A percentile compares a stretch with the other conserved stretches of the same genome.
phyloP scores from a whole-genome alignment of 2,113 vertebrate genomes.

The Myiagra hebetior region DNA sequence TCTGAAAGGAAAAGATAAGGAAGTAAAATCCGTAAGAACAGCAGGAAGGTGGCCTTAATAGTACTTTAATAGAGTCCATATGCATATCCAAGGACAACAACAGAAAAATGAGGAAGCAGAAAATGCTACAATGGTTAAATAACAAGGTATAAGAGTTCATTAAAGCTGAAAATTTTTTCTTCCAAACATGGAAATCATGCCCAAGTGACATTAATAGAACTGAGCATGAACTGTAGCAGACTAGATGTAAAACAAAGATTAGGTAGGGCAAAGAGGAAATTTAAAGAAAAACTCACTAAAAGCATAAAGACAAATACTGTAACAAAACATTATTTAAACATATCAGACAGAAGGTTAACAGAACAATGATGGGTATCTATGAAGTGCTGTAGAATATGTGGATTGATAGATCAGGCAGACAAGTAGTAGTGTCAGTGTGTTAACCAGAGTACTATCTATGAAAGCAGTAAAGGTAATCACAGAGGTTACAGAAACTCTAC shows the following conservation, averaged over 20 bases:
- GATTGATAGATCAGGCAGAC: neutral
- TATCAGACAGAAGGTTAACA: neutral
- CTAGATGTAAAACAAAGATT: slow-evolving; percentile 30
- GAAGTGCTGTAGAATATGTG: neutral
- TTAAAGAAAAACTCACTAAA: neutral
- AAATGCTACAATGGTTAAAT: neutral
- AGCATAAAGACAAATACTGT: neutral
- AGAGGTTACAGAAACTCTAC: neutral
- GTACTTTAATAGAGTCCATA: neutral
- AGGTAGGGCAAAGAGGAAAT: neutral
- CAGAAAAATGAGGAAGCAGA: neutral
- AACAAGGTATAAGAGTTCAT: slow-evolving; percentile 4
- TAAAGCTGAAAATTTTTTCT: slow-evolving; percentile 4
- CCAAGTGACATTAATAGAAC: slow-evolving; percentile 33
- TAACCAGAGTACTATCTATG: neutral
- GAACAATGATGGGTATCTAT: neutral
- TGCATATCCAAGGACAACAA: neutral
- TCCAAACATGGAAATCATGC: slow-evolving; percentile 33
- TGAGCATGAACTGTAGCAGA: slow-evolving; percentile 5
- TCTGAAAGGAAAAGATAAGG: slow-evolving; percentile 22
- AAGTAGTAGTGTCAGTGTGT: neutral
- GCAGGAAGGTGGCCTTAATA: neutral
- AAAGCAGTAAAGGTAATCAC: neutral
- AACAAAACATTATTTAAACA: neutral
- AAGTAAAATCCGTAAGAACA: neutral